Evolutionary conservation across 2,888 invertebrate species (phyloP).

Genomic region (Eilema caniola): DNA sequence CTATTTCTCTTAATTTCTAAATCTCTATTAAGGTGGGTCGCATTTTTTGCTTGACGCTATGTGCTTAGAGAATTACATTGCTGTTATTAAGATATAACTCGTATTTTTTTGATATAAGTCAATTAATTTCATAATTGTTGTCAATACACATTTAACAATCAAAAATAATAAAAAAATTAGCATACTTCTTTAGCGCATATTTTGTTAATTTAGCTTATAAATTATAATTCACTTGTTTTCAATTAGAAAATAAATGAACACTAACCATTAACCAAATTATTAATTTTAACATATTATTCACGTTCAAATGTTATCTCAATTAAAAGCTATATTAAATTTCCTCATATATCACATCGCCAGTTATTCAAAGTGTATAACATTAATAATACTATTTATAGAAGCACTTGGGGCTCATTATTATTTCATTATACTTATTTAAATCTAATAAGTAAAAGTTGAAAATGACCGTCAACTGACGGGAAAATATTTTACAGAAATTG

Average conservation of each 20-base stretch:
- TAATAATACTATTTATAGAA: slow-evolving; percentile 56
- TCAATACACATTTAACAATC: background rate
- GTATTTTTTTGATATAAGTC: background rate
- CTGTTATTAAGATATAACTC: too few relatives aligned
- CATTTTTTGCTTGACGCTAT: too few relatives aligned
- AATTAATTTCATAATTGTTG: too few relatives aligned
- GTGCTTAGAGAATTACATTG: too few relatives aligned
- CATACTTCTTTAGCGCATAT: background rate
- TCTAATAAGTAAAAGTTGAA: slow-evolving; percentile 53
- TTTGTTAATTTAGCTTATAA: background rate
- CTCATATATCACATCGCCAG: slow-evolving; percentile 28
- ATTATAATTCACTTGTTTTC: background rate
- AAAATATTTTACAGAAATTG: slow-evolving; percentile 67
- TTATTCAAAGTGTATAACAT: slow-evolving; percentile 38
- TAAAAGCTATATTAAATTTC: background rate
- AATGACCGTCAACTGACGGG: slow-evolving; percentile 58
- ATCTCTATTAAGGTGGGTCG: too few relatives aligned
- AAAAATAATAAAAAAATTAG: background rate
- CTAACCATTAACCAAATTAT: background rate
- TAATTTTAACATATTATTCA: background rate
- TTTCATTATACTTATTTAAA: slow-evolving; percentile 48
- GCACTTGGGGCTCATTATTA: slow-evolving; percentile 62
- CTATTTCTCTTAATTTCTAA: too few relatives aligned
- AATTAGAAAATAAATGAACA: background rate
- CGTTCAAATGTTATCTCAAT: background rate